Base-by-base conservation (phyloP, 2,888 invertebrate genomes). In the Iselma pallidipennis region DNA sequence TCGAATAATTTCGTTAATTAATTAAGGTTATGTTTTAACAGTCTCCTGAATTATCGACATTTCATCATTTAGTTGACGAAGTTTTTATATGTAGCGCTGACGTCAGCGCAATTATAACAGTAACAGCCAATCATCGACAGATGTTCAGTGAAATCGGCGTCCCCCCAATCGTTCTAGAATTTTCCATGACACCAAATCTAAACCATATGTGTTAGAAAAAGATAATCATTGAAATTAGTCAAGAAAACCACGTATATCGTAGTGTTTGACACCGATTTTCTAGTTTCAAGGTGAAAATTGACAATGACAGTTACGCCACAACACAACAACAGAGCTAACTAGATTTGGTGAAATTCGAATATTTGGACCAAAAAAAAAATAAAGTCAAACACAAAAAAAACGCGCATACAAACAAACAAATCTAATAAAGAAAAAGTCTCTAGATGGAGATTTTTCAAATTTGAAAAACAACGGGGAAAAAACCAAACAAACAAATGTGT, bases 251-350 rank as follows among this genome's bases (percentile, higher is more conserved):
- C 67, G 65, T 62, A 62, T 52, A 61, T 71, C 71, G 52, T 59
- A 72, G 72, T 62, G 37, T 66, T 69, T 75, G 76, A 73, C 76
- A 75, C 70, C 16, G 16, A 37, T 37, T 16, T 2, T 6, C 5
- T 37, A 75, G 66, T 71, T n/a, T n/a, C n/a, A n/a, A n/a, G n/a
- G 75, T 62, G 63, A 71, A 72, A 71, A 70, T 72, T 73, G 72
- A 71, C 70, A 74, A 70, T 73, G 74, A 73, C 75, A 76, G 74
- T 75, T 75, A 69, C 70, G 71, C 72, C 74, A 74, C 67, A 73
- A n/a, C 68, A 70, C 67, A 69, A 62, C n/a, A n/a, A n/a, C n/a
- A n/a, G n/a, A n/a, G n/a, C n/a, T n/a, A n/a, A 69, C 68, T 66
- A 66, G 58, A 66, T 59, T 37, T 37, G 37, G 37, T 37, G 37